These are phyloP conservation scores for Morbakka virulenta DNA, from an alignment of 30 jellyfish, hydroid and myxozoan genomes.

Conservation along the genomic window DNA sequence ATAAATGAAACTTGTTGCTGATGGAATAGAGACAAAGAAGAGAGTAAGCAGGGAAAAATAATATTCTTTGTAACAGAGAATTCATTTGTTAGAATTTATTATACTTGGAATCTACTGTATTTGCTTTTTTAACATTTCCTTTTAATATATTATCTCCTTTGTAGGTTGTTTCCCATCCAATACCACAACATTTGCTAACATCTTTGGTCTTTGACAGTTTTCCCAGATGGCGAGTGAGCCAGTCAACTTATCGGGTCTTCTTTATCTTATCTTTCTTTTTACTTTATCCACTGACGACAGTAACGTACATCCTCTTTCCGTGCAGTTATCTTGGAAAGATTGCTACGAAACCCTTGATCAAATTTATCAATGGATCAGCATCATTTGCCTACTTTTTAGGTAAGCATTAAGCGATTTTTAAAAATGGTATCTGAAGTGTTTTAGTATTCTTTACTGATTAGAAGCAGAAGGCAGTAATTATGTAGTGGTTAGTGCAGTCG, in stretches of 20 bases:
- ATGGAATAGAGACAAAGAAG: no score
- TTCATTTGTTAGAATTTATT: no score
- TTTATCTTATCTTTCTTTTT: slow-evolving; percentile 33
- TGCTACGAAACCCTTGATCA: slow-evolving; percentile 57
- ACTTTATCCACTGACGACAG: slow-evolving; percentile 63
- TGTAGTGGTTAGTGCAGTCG: no score
- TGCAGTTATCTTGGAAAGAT: slow-evolving; percentile 51
- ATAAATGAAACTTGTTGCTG: no score
- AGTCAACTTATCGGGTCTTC: slow-evolving; percentile 21
- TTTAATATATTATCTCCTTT: neutral
- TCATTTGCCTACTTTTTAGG: slow-evolving; percentile 76
- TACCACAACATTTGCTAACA: slow-evolving; percentile 74
- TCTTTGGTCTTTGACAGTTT: slow-evolving; percentile 61
- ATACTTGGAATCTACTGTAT: no score
- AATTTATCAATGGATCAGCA: slow-evolving; percentile 81
- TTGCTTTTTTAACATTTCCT: no score
- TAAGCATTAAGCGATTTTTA: no score
- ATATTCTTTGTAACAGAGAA: no score
- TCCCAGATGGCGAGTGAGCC: slow-evolving; percentile 63
- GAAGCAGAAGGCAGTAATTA: no score
- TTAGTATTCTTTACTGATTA: no score
- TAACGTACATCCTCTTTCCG: slow-evolving; percentile 55
- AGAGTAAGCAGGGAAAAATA: no score
- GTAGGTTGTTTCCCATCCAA: slow-evolving; percentile 86
- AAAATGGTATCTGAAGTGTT: no score